phyloP scores from a whole-genome alignment of 2,888 invertebrate genomes.

The Tinea trinotella region DNA sequence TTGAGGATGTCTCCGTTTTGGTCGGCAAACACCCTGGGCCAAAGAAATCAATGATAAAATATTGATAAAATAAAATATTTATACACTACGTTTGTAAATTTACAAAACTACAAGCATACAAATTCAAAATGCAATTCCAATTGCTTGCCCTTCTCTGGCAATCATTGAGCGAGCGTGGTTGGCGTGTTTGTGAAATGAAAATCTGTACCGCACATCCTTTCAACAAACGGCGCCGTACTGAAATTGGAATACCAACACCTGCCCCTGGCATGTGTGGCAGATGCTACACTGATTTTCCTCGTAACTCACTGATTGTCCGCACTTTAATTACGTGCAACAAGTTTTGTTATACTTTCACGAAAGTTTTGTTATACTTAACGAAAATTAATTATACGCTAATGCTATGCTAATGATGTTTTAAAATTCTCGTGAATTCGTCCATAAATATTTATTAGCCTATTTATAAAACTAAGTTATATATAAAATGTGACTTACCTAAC shows the following conservation, averaged over 20 bases:
- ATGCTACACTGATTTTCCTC: slow-evolving; percentile 4
- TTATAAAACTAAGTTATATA: too few species aligned
- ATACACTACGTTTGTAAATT: too few species aligned
- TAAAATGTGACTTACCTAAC: too few species aligned
- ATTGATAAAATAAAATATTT: too few species aligned
- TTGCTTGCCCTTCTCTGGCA: slow-evolving; percentile 14
- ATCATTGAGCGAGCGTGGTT: slow-evolving; percentile 12
- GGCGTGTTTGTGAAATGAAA: slow-evolving; percentile 34
- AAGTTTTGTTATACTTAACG: background rate
- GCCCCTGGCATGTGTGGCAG: slow-evolving; percentile 29
- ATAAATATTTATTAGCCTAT: too few species aligned
- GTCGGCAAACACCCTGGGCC: too few species aligned
- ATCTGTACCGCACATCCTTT: slow-evolving; percentile 40
- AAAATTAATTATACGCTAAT: background rate
- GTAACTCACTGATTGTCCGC: background rate
- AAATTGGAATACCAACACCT: slow-evolving; percentile 55
- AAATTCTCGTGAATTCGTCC: too few species aligned
- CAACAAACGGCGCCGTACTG: slow-evolving; percentile 29
- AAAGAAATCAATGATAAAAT: too few species aligned
- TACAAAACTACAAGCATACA: too few species aligned
- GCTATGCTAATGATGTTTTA: too few species aligned
- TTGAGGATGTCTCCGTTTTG: too few species aligned
- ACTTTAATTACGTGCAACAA: slow-evolving; percentile 8
- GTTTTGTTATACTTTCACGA: background rate
- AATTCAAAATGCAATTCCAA: slow-evolving; percentile 8